Base-by-base conservation (phyloP, 1,140 invertebrate species). In the Dufourea novaeangliae region DNA sequence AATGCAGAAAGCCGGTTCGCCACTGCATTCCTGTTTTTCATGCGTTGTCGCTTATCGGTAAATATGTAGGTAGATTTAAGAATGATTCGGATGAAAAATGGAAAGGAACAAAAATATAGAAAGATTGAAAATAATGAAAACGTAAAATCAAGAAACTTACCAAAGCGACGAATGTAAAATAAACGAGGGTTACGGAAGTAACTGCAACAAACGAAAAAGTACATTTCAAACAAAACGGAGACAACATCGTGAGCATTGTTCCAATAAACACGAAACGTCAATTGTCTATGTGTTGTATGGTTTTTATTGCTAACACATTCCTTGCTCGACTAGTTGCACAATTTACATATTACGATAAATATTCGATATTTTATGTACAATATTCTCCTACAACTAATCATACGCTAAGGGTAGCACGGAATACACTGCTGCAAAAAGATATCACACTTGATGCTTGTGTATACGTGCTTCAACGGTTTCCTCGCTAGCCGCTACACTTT, bases 191-290 rank as follows among this genome's bases (percentile, higher is more conserved):
- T 69, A 82, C 70, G 25, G 62, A 64, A 64, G 57, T 78, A 76
- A 83, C 82, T 83, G 82, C 32, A 83, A 83, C 82, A 83, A 82
- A 78, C 20, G 56, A 83, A 83, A 82, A 68, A 59, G 14, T 27
- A 8, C 14, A 54, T 10, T 59, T 69, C n/a, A 76, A 75, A 77
- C 61, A 59, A 39, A 52, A n/a, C 29, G n/a, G 22, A 56, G 5
- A 59, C 12, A n/a, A 0, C 25, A 59, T 11, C 0, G 34, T 64
- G 25, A 52, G 27, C 41, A 34, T 25, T 20, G 27, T 54, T 46
- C n/a, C 6, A 56, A 77, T 63, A 52, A 77, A 62, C 59, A 71
- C 20, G 11, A 68, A 14, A 63, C 46, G 12, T 44, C 3, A 14
- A 37, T 25, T 69, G 41, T 6, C 14, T 46, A 5, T 41, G n/a